Evolutionary conservation across 2,113 vertebrate genomes (phyloP).

Genomic region (Zingel zingel): DNA sequence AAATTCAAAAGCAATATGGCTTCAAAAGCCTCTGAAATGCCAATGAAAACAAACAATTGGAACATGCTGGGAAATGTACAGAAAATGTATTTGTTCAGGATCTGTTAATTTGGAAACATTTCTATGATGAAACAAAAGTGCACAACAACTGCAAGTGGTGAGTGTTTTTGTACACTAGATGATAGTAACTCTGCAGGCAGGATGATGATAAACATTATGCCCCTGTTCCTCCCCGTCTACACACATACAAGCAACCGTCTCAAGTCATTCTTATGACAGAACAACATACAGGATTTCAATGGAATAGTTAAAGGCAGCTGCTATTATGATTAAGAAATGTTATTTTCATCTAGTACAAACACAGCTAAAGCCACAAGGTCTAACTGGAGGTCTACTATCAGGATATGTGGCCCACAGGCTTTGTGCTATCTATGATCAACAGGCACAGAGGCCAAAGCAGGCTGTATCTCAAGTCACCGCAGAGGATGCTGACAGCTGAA

Average conservation of each 20-base stretch:
- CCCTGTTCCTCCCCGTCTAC: slow-evolving; percentile 14
- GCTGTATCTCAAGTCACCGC: slow-evolving; percentile 25
- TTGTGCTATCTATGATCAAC: slow-evolving; percentile 33
- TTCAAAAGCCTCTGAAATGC: slow-evolving; percentile 42
- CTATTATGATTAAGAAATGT: slow-evolving; percentile 19
- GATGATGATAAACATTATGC: background rate
- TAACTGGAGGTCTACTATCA: slow-evolving; percentile 42
- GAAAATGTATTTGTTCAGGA: slow-evolving; percentile 33
- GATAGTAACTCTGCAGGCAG: slow-evolving; percentile 12
- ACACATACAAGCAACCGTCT: slow-evolving; percentile 23
- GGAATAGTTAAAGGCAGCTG: slow-evolving; percentile 20
- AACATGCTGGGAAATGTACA: slow-evolving; percentile 29
- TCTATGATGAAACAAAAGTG: slow-evolving; percentile 27
- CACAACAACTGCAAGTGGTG: slow-evolving; percentile 33
- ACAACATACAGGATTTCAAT: slow-evolving; percentile 45
- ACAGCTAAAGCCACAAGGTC: slow-evolving; percentile 48
- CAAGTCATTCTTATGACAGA: slow-evolving; percentile 35
- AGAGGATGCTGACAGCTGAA: slow-evolving; percentile 39
- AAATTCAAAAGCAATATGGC: slow-evolving; percentile 46
- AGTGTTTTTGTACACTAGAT: slow-evolving; percentile 41
- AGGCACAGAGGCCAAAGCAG: slow-evolving; percentile 39
- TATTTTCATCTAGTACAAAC: slow-evolving; percentile 37
- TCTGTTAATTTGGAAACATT: slow-evolving; percentile 18
- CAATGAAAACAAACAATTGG: slow-evolving; percentile 14
- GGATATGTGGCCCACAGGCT: slow-evolving; percentile 17